Base-by-base conservation (phyloP, 2,113 vertebrate genomes). In the Carollia perspicillata region DNA sequence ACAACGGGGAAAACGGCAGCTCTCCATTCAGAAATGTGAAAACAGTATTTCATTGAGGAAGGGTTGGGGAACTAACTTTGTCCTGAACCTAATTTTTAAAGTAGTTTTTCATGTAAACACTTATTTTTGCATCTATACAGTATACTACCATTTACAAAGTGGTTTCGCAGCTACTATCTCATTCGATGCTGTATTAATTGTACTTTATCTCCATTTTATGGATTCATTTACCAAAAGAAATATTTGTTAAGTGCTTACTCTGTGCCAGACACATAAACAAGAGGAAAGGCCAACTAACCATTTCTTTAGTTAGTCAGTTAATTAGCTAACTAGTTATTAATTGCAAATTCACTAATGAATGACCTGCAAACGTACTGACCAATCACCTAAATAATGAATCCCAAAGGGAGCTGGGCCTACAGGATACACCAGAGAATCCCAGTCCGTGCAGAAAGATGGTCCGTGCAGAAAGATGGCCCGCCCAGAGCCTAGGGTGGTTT, bases 191-290 rank as follows among this genome's bases (percentile, higher is more conserved):
- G 6, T 42, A 58, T 33, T 75, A 75, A 79, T 42, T 65, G 55
- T 35, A n/a, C 66, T 71, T 86, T 72, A 26, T 85, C 60, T 95
- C 68, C 49, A 75, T 72, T 83, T 63, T 58, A 55, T 79, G 79
- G 30, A 69, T 74, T 83, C 63, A 94, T 86, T 80, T 65, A 95
- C n/a, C 37, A n/a, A 47, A 95, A 90, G 42, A 94, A 86, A 80
- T 84, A 74, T 66, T 66, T 92, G 65, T 28, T 65, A 75, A 55
- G 42, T 83, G 37, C 58, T 75, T 60, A 77, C 79, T 80, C 65
- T 47, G 44, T 88, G 68, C 60, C 78, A 83, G 81, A n/a, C 72
- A 89, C 51, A 79, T 72, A 69, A 97, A 74, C 10, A 66, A 77
- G 55, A 95, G 18, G n/a, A 90, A 92, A 92, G 13, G 28, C 18